Conservation (phyloP, 2,113 vertebrate species). For the Eudyptes chrysolophus region DNA sequence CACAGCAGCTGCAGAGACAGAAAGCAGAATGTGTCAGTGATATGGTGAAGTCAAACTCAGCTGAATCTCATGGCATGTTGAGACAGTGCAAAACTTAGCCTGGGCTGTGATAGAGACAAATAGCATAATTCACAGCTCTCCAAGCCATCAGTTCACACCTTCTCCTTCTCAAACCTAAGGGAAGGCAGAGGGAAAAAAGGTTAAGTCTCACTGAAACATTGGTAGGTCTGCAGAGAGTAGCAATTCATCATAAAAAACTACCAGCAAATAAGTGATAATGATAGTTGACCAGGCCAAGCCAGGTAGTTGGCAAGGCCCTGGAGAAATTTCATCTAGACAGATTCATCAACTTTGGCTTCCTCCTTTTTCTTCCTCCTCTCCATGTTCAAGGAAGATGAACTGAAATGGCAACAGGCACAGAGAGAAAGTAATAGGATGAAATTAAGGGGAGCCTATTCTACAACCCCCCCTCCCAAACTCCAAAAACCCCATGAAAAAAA, state of each 20-base stretch:
- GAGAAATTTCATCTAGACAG: background rate
- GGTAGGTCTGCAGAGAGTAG: background rate
- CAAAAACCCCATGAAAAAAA: background rate
- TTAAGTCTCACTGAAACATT: background rate
- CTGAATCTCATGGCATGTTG: background rate
- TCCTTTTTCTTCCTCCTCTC: background rate
- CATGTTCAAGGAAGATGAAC: background rate
- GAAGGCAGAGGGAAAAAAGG: background rate
- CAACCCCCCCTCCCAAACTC: too few relatives aligned
- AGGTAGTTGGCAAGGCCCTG: background rate
- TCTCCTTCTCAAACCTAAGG: background rate
- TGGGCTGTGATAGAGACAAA: background rate
- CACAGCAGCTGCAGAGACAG: background rate
- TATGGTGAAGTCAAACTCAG: background rate
- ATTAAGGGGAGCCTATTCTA: background rate
- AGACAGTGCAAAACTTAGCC: background rate
- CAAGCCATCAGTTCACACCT: background rate
- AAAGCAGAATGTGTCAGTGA: background rate
- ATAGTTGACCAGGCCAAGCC: background rate
- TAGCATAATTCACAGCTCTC: background rate
- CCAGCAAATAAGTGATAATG: background rate
- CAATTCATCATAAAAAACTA: background rate
- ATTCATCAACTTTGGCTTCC: background rate
- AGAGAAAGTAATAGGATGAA: background rate
- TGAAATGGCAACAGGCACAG: background rate